phyloP scores from a whole-genome alignment of 64 coral and sea anemone genomes.

The Anthopleura sola region DNA sequence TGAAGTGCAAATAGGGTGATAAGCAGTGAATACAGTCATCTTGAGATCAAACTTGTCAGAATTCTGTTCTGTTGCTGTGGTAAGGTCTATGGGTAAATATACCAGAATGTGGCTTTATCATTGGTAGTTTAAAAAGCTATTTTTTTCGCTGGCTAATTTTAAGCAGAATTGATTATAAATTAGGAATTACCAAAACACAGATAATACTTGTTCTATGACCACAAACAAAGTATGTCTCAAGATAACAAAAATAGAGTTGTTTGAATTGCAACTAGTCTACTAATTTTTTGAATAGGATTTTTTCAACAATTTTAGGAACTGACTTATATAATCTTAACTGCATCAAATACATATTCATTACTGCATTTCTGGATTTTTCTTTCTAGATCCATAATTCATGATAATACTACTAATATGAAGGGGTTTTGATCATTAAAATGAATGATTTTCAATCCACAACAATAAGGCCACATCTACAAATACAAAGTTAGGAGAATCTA shows the following conservation, averaged over 20 bases:
- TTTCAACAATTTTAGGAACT: neutral
- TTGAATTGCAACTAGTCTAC: neutral
- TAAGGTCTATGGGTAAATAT: neutral
- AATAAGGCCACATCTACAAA: constrained; percentile 9
- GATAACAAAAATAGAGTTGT: neutral
- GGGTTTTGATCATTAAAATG: neutral
- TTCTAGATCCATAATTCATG: neutral
- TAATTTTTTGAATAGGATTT: neutral
- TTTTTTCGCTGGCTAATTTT: neutral
- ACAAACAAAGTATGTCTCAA: neutral
- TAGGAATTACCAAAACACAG: neutral
- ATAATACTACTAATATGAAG: neutral
- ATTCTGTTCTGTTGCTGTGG: neutral
- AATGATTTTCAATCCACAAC: constrained; percentile 7
- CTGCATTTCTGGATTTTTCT: neutral
- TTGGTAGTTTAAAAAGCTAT: neutral
- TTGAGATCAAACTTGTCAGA: neutral
- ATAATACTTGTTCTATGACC: neutral
- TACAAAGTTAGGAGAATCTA: neutral
- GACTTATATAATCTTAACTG: neutral
- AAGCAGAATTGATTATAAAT: neutral
- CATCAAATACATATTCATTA: neutral
- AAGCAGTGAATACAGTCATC: neutral
- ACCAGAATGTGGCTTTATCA: constrained; percentile 15
- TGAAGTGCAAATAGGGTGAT: neutral